A percentile compares a stretch with the other conserved stretches of the same genome.
phyloP scores from a whole-genome alignment of 2,797 vertebrate species.

The Propithecus deckenii region DNA sequence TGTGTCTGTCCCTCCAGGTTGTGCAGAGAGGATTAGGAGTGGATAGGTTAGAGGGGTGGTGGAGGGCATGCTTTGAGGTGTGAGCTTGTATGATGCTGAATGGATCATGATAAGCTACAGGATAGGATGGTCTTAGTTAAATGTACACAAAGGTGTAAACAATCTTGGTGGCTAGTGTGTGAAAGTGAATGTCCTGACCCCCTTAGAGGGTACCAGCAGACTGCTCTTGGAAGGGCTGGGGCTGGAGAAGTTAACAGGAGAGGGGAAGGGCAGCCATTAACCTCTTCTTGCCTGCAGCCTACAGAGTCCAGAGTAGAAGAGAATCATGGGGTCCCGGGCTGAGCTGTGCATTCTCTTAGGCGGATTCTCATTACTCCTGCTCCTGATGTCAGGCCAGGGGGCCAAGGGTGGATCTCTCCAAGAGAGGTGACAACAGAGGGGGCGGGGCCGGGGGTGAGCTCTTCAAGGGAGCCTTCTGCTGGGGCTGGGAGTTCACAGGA shows the following conservation, averaged over 20 bases:
- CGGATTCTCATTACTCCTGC: slow-evolving; percentile 52
- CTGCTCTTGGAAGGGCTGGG: not conserved
- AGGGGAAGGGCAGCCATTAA: not conserved
- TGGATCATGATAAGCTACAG: not conserved
- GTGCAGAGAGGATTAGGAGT: not conserved
- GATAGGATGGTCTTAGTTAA: not conserved
- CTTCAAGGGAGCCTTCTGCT: not conserved
- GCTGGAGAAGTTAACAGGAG: not conserved
- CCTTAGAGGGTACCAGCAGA: not conserved
- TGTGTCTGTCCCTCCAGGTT: not conserved
- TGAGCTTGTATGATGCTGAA: not conserved
- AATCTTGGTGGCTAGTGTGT: not conserved
- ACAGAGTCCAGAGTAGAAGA: not conserved
- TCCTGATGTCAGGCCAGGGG: slow-evolving; percentile 54
- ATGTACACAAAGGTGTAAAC: not conserved
- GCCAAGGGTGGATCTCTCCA: slow-evolving; percentile 48
- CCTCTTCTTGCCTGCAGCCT: slow-evolving; percentile 56
- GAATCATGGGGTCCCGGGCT: slow-evolving; percentile 61
- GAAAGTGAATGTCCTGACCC: not conserved
- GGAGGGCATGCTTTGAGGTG: not conserved
- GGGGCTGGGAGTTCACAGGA: not conserved
- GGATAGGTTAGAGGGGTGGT: not conserved
- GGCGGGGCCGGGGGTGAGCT: not conserved
- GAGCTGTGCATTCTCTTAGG: slow-evolving; percentile 28
- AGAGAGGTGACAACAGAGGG: slow-evolving; percentile 69